Base-by-base conservation (phyloP, 1,140 invertebrate species). In the Diachasmimorpha longicaudata region DNA sequence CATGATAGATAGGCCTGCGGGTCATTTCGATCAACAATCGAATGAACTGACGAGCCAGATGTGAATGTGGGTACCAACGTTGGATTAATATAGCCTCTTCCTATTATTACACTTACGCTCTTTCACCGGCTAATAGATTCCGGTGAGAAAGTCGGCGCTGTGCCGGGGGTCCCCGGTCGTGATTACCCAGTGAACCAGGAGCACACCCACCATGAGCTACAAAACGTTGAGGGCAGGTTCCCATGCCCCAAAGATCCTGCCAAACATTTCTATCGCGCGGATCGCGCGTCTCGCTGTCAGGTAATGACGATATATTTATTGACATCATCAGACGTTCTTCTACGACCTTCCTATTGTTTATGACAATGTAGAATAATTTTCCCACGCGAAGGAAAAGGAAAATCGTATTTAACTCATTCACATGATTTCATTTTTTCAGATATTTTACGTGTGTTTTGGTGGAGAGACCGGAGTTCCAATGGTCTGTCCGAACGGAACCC, bases 401-500 rank as follows among this genome's bases (percentile, higher is more conserved):
- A 31, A 31, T 31, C 31, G 31, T 31, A 31, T 6, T 31, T 31
- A 31, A 3, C 2, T 31, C 31, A 31, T 2, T 3, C 31, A 6
- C 31, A 75, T 58, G n/a, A n/a, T n/a, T n/a, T n/a, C n/a, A n/a
- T n/a, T n/a, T 5, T 63, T 63, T 63, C 76, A 88, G 86, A 86
- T 88, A 42, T 90, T 87, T 80, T 87, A 89, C 77, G 85, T 88
- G 55, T 90, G 89, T 77, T 85, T 87, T 77, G 84, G 84, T 31
- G 83, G 84, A 55, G 86, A 87, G n/a, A 82, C 83, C 1, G 85
- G 88, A 42, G 85, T 88, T n/a, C 85, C 88, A 9, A 90, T 91
- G 81, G 81, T 90, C 0, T 91, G 90, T 80, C 89, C 90, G 2
- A 90, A 91, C 74, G 89, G 89, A 8, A 91, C 90, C 0, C 75